phyloP scores from a whole-genome alignment of 2,113 vertebrate genomes.

The Solea solea region DNA sequence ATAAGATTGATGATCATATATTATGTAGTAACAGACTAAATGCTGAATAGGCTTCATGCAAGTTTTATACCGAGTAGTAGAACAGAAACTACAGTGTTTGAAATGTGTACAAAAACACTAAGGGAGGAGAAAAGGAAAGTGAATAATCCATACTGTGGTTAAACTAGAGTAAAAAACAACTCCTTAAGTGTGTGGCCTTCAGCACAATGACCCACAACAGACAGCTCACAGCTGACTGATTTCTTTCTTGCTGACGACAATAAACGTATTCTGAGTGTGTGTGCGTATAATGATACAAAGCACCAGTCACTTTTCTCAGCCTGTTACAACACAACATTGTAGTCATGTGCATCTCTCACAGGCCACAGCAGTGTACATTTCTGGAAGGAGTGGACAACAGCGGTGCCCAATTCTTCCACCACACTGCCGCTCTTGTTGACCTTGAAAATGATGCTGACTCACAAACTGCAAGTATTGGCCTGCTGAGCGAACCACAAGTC shows the following conservation, averaged over 20 bases:
- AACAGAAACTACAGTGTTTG: not conserved
- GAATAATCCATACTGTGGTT: not conserved
- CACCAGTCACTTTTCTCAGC: constrained; percentile 44
- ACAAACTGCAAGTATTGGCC: constrained; percentile 63
- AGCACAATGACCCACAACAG: constrained; percentile 2
- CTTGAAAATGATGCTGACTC: constrained; percentile 75
- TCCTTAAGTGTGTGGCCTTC: constrained; percentile 15
- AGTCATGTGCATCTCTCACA: constrained; percentile 4
- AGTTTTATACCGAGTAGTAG: not conserved
- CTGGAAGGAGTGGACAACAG: constrained; percentile 37
- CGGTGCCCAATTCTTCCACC: constrained; percentile 37
- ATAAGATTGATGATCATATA: constrained; percentile 35
- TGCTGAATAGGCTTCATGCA: not conserved
- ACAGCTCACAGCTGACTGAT: constrained; percentile 53
- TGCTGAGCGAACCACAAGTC: constrained; percentile 45
- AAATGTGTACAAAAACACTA: not conserved
- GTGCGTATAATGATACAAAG: constrained; percentile 40
- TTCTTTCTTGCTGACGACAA: constrained; percentile 56
- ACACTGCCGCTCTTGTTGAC: constrained; percentile 57
- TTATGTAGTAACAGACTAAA: constrained; percentile 7
- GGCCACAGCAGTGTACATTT: constrained; percentile 26
- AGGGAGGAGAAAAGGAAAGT: too few relatives aligned
- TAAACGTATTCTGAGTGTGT: constrained; percentile 50
- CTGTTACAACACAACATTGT: constrained; percentile 57
- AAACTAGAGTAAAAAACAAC: not conserved